Conservation (phyloP, 35 echinoderm and acorn worm genomes). For the Anneissia japonica region DNA sequence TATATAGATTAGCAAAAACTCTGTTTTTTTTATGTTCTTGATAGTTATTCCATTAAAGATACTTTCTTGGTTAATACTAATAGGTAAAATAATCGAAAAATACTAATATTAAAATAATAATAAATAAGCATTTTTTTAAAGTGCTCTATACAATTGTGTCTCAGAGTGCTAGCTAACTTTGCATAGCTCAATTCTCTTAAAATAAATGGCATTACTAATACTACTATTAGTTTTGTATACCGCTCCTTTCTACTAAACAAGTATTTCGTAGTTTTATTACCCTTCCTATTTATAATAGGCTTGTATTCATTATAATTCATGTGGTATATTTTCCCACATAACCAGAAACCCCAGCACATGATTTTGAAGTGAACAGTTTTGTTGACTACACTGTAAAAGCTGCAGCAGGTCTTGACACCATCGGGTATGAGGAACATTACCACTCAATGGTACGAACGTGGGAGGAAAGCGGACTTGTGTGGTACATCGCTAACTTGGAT, state of each 20-base stretch:
- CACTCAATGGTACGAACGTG: slow-evolving; percentile 69
- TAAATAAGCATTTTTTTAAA: too few species aligned
- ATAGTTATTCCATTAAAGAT: too few species aligned
- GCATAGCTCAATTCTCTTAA: too few species aligned
- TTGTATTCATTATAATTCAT: background rate
- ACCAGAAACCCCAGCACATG: slow-evolving; percentile 32
- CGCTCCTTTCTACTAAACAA: background rate
- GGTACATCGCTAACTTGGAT: slow-evolving; percentile 67
- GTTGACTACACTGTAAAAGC: slow-evolving; percentile 56
- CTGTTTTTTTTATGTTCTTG: too few species aligned
- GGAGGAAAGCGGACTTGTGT: slow-evolving; percentile 49
- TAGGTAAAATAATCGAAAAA: too few species aligned
- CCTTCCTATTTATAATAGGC: background rate
- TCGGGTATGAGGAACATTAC: slow-evolving; percentile 47
- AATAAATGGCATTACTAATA: too few species aligned
- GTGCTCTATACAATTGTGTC: too few species aligned
- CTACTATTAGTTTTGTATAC: too few species aligned
- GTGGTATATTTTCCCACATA: background rate
- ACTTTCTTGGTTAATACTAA: too few species aligned
- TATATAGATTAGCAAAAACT: too few species aligned
- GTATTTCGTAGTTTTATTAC: background rate
- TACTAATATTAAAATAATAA: too few species aligned
- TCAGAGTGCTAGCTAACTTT: too few species aligned
- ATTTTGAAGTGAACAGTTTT: slow-evolving; percentile 73
- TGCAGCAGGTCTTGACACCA: background rate